Base-by-base conservation (phyloP, 2,113 vertebrate species). In the Ictalurus furcatus region DNA sequence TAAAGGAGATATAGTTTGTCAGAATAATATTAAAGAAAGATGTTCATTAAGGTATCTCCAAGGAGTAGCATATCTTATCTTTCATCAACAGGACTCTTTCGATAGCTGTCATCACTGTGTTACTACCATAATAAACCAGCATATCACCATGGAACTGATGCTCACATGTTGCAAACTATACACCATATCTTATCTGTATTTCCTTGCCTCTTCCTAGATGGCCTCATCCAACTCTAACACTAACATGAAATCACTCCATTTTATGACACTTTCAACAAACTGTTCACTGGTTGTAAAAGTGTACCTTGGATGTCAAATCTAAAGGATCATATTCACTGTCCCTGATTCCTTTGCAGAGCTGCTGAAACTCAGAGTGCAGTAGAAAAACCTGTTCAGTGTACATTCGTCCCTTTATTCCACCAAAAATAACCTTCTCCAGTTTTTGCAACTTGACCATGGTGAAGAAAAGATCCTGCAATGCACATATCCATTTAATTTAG, bases 351-450 rank as follows among this genome's bases (percentile, higher is more conserved):
- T 95, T 92, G 90, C 94, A 96, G 58, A 92, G 93, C 37, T 96
- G 90, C 17, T 85, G 89, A 91, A 97, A 96, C 87, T 96, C 94
- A 88, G 90, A 87, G 63, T 91, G 94, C 85, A 96, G 93, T 86
- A 92, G 87, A 37, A 52, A 92, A 61, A 96, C 92, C 48, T 94
- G 90, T 37, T 96, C 93, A 89, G 93, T 96, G 90, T 96, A 95
- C 88, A 94, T 73, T 67, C 94, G 93, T 59, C 95, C 95, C 83
- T 95, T 94, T 59, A 91, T 84, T 48, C 95, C 96, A 56, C 94
- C 94, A 94, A 97, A 96, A 88, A 95, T 92, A 80, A 97, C 56
- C 90, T 97, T 97, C 91, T 97, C 95, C 92, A 97, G 90, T 81
- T 96, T 97, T 91, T 97, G 94, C 92, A 97, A 96, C 88, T 96